Evolutionary conservation across 1,140 invertebrate genomes (phyloP).

Genomic region (Cyclargus thomasi): DNA sequence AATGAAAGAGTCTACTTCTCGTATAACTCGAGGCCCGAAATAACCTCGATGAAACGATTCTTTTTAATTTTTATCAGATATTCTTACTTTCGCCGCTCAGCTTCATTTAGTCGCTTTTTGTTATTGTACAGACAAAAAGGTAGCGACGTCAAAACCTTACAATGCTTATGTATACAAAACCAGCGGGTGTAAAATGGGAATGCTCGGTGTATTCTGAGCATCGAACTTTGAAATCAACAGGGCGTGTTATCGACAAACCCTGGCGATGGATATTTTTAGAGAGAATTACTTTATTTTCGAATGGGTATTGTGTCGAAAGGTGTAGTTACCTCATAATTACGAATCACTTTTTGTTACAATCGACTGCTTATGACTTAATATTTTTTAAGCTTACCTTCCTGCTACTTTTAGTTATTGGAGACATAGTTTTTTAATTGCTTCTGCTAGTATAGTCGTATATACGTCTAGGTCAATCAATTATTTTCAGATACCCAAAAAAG

Average conservation of each 20-base stretch:
- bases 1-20: slow-evolving; percentile 2
- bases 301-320: background rate
- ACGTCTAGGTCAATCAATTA: too few relatives aligned
- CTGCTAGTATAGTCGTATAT: too few relatives aligned
- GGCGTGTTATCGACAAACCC: slow-evolving; percentile 9
- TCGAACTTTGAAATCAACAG: slow-evolving; percentile 3
- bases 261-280: slow-evolving; percentile 7
- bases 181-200: background rate
- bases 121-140: background rate
- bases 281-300: background rate
- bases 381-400: too few relatives aligned
- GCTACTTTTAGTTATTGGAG: too few relatives aligned
- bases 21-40: background rate
- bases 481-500: too few relatives aligned
- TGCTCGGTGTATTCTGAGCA: background rate
- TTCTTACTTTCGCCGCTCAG: background rate
- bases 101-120: background rate
- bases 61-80: background rate
- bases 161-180: background rate
- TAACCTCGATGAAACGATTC: background rate
- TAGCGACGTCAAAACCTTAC: background rate
- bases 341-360: too few relatives aligned
- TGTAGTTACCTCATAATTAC: background rate
- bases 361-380: too few relatives aligned
- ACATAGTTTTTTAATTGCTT: too few relatives aligned